A percentile compares a stretch with the other conserved stretches of the same genome.
phyloP scores from a whole-genome alignment of 2,888 invertebrate genomes.

The Zonitis immaculata region DNA sequence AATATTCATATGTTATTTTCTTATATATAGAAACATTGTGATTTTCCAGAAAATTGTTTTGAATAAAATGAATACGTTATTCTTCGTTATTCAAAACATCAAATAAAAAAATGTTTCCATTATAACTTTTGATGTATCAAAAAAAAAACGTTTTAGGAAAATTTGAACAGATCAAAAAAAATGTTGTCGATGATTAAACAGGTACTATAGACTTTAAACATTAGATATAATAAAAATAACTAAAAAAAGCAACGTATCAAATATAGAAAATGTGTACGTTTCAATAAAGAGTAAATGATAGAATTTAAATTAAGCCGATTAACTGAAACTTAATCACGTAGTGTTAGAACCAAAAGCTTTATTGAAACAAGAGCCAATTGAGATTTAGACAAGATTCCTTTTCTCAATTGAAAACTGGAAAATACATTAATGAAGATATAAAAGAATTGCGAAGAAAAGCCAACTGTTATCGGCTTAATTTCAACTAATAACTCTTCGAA shows the following conservation, averaged over 20 bases:
- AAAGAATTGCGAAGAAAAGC: conserved; percentile 1
- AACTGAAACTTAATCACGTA: conserved; percentile 5
- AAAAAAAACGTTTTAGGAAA: too few species aligned
- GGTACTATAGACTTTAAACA: not conserved
- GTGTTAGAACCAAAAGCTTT: conserved; percentile 1
- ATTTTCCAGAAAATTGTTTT: too few species aligned
- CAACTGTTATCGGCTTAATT: not conserved
- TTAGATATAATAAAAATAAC: not conserved
- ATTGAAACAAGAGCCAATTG: not conserved
- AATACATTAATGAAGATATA: not conserved
- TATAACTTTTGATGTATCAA: too few species aligned
- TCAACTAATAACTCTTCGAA: not conserved
- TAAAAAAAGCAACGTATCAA: not conserved
- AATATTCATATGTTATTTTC: not conserved
- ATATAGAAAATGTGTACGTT: not conserved
- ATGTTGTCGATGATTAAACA: too few species aligned
- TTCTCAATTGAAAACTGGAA: not conserved
- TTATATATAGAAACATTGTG: too few species aligned
- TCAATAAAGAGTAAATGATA: conserved; percentile 3
- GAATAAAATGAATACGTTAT: too few species aligned
- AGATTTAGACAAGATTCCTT: not conserved
- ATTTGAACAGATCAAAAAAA: too few species aligned
- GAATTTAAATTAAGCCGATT: conserved; percentile 4
- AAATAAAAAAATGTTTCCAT: too few species aligned
- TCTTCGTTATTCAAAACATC: too few species aligned